These are phyloP conservation scores for Helarctos malayanus DNA, from an alignment of 2,797 vertebrate genomes.

Conservation along the genomic window DNA sequence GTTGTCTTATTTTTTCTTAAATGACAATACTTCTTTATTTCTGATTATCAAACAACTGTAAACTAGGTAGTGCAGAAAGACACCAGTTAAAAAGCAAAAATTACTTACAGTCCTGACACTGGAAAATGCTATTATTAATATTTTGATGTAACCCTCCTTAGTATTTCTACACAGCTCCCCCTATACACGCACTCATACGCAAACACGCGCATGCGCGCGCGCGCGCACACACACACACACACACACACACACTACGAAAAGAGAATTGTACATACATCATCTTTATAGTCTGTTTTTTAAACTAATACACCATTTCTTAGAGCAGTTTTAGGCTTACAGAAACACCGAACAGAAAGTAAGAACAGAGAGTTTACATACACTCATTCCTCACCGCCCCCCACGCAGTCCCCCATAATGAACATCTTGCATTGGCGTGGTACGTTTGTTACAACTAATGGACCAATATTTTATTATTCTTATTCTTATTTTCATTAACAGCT, in stretches of 20 bases:
- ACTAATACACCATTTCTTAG: background rate
- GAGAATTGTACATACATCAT: background rate
- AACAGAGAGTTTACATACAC: background rate
- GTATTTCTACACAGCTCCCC: background rate
- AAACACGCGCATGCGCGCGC: background rate
- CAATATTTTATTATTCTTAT: background rate
- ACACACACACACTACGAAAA: background rate
- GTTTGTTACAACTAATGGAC: background rate
- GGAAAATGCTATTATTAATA: background rate
- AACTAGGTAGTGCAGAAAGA: constrained; percentile 25
- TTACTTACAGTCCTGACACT: background rate
- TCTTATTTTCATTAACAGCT: background rate
- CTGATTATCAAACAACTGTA: background rate
- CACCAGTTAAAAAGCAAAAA: background rate
- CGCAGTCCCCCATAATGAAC: background rate
- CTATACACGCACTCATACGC: background rate
- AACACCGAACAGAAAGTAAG: background rate
- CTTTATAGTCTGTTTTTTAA: background rate
- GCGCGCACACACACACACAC: background rate
- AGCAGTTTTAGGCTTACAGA: background rate
- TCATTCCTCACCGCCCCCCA: background rate
- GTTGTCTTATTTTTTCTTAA: background rate
- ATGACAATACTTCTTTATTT: background rate
- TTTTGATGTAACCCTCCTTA: background rate
- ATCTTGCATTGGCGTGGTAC: background rate